Evolutionary conservation across 2,888 invertebrate species (phyloP), one percentile per base, ranked within the genome.

Genomic region (Pterostichus niger): DNA sequence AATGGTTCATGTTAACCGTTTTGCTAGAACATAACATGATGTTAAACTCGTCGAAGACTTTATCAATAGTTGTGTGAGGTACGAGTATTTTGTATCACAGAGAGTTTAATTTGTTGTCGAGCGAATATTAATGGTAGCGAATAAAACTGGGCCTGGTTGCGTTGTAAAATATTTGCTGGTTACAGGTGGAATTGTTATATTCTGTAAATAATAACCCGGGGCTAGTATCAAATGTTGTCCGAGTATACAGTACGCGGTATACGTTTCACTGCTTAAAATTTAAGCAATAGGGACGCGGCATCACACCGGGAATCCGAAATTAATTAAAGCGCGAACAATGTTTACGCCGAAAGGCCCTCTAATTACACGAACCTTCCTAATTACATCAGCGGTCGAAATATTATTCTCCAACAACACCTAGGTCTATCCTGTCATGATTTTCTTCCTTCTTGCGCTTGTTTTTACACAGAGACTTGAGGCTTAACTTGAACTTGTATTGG

Each of bases 301-400:
- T 54, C 54, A 54, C 54, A 54, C 15, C 54, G 59, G 68, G 64
- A 44, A 71, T 71, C 44, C 46, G 68, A 71, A 71, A 44, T 71
- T 71, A 71, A 71, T 71, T 44, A 71, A 71, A 71, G 59, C 59
- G 59, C 17, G 59, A 59, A 59, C 59, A 59, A 59, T 59, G 59
- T 73, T 73, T 73, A 73, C 49, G 17, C 73, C 73, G 49, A 73
- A 49, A 46, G 73, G 73, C 44, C 49, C 49, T 49, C 61, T 73
- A 40, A 49, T 73, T 71, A 46, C 73, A 15, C 68, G 35, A 49
- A 73, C 73, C 73, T 73, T 49, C 17, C 73, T 73, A 73, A 73
- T 73, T 73, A 73, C 73, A 73, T 73, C 73, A 73, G 49, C 73
- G 73, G 46, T 73, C 44, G 73, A 73, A 71, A 73, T 73, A 73